Evolutionary conservation across 2,888 invertebrate species (phyloP), one percentile per base, ranked within the genome.

Genomic region (Ectobius pallidus): DNA sequence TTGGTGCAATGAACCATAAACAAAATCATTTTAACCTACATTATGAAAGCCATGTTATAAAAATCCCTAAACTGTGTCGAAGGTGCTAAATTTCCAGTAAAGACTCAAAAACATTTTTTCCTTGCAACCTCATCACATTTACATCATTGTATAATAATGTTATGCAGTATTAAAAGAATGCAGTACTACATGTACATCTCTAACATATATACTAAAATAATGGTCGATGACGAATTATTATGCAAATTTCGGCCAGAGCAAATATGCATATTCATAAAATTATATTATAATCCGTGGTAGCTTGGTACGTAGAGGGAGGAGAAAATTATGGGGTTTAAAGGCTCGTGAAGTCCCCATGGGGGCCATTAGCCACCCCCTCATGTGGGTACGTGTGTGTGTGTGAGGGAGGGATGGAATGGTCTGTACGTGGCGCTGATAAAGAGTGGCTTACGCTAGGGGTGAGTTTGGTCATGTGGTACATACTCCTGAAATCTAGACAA

Each of bases 181-280:
- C 34, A 34, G 11, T 7, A 34, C 34, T 11, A 34, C 34, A 6
- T 11, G 34, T 11, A 34, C 34, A n/a, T n/a, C 11, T 34, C 7
- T 34, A 34, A 7, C 34, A 11, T 34, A 34, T 34, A n/a, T n/a
- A 3, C 52, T 3, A n/a, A 58, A 65, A 65, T 65, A 65, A 46
- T 30, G 65, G 44, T 9, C 44, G 42, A 25, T 65, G 44, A 46
- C 18, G 65, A 65, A 65, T 65, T 44, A 65, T 65, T 65, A 65
- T 46, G 46, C 30, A 39, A 65, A 65, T 65, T n/a, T n/a, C n/a
- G 44, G 27, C 30, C 16, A n/a, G 27, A 58, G n/a, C 27, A 46
- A 65, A 65, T 39, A 65, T 65, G 46, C 65, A 65, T 65, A 65
- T 65, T 65, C 46, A 46, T 65, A 65, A 65, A 65, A 65, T 65